phyloP scores from a whole-genome alignment of 2,888 invertebrate genomes.

The Aspidiotus rigidus region DNA sequence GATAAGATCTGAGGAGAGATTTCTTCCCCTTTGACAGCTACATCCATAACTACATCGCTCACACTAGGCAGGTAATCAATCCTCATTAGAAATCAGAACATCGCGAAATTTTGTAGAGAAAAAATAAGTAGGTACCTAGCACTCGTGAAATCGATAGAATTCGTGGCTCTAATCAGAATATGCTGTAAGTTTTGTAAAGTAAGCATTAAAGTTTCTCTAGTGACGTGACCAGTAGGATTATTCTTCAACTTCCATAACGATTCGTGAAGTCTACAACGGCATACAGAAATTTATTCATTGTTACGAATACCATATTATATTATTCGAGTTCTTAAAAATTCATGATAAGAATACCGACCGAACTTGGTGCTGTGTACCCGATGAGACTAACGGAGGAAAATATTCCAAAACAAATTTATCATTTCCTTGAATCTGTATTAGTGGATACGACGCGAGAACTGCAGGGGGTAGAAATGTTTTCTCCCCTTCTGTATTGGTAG shows the following conservation, averaged over 20 bases:
- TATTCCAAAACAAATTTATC: constrained; percentile 65
- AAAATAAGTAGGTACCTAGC: constrained; percentile 45
- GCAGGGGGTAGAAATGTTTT: constrained; percentile 48
- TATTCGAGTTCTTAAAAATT: background rate
- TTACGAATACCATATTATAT: background rate
- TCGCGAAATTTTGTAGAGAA: too few relatives aligned
- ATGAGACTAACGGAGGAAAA: constrained; percentile 45
- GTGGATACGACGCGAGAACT: constrained; percentile 57
- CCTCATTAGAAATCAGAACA: background rate
- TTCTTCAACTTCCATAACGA: constrained; percentile 63
- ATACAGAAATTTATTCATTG: background rate
- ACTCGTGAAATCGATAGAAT: constrained; percentile 52
- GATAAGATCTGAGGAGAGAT: constrained; percentile 46
- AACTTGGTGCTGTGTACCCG: constrained; percentile 47
- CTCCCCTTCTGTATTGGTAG: constrained; percentile 57
- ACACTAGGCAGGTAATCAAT: constrained; percentile 46
- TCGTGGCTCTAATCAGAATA: constrained; percentile 65
- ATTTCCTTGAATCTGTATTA: constrained; percentile 74
- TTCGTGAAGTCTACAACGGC: constrained; percentile 55
- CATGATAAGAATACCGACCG: constrained; percentile 42
- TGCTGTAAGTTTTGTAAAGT: constrained; percentile 77
- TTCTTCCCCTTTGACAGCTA: constrained; percentile 53
- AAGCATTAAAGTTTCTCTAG: constrained; percentile 76
- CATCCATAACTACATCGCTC: constrained; percentile 71
- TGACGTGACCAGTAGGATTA: constrained; percentile 50